Percentiles rank a stretch among this genome's conserved stretches.
Conservation (phyloP, 2,888 invertebrate species). For the Stomorhina lunata region DNA sequence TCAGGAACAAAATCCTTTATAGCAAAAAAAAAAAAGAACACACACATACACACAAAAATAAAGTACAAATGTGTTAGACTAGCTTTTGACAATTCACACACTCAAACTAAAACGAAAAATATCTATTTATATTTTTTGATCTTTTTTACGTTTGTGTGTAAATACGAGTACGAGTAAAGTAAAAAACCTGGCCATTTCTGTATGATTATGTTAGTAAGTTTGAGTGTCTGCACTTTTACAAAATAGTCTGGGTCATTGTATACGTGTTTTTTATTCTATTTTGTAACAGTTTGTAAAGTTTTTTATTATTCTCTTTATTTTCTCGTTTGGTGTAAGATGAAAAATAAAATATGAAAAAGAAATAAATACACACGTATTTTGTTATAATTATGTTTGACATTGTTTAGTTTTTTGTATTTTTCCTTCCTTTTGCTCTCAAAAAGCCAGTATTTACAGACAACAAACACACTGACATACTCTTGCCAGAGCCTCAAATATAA, state of each 20-base stretch:
- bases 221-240: constrained; percentile 2
- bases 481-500: neutral
- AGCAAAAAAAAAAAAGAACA: neutral
- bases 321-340: neutral
- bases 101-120: neutral
- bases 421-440: constrained; percentile 31
- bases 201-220: neutral
- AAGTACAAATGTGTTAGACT: neutral
- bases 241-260: constrained; percentile 56
- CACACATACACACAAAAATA: neutral
- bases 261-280: constrained; percentile 33
- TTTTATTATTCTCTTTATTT: neutral
- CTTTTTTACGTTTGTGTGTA: neutral
- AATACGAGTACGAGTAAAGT: neutral
- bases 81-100: constrained; percentile 2
- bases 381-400: constrained; percentile 64
- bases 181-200: neutral
- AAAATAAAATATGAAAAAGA: no score
- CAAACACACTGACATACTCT: neutral
- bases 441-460: neutral
- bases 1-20: neutral
- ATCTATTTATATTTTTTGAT: neutral
- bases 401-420: constrained; percentile 42
- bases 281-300: constrained; percentile 37
- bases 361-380: constrained; percentile 49